Percentiles rank a stretch among this genome's conserved stretches.
phyloP scores from a whole-genome alignment of 64 coral and sea anemone species.

The Dendrophyllia cribrosa region DNA sequence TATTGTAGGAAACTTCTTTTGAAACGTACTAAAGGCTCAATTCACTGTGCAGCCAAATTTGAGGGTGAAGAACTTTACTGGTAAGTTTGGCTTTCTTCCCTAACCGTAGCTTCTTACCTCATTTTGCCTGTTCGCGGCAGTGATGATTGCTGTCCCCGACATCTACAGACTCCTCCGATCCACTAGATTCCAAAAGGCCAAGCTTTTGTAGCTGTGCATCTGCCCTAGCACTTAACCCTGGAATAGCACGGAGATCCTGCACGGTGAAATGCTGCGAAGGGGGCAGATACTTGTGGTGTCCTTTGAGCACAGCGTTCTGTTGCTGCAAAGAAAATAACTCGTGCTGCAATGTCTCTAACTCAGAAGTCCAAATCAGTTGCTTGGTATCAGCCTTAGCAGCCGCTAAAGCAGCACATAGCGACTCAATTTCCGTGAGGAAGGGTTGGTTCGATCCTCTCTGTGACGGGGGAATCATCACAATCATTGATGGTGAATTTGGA shows the following conservation, averaged over 20 bases:
- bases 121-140: neutral
- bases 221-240: neutral
- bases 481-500: neutral
- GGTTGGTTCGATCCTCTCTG: neutral
- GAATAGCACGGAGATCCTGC: neutral
- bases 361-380: neutral
- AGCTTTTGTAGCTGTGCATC: neutral
- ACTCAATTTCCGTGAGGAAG: neutral
- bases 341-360: neutral
- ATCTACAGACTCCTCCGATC: neutral
- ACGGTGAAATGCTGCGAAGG: neutral
- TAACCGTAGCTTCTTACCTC: neutral
- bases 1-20: conserved; percentile 5
- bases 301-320: neutral
- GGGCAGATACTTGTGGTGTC: neutral
- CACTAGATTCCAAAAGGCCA: neutral
- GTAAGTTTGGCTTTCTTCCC: neutral
- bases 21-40: neutral
- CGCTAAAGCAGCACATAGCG: neutral
- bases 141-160: neutral
- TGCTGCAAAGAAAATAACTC: neutral
- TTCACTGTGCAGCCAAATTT: conserved; percentile 48
- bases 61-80: neutral
- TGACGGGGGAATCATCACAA: neutral
- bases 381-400: neutral